phyloP scores from a whole-genome alignment of 2,797 vertebrate species.

The Cuculus canorus region DNA sequence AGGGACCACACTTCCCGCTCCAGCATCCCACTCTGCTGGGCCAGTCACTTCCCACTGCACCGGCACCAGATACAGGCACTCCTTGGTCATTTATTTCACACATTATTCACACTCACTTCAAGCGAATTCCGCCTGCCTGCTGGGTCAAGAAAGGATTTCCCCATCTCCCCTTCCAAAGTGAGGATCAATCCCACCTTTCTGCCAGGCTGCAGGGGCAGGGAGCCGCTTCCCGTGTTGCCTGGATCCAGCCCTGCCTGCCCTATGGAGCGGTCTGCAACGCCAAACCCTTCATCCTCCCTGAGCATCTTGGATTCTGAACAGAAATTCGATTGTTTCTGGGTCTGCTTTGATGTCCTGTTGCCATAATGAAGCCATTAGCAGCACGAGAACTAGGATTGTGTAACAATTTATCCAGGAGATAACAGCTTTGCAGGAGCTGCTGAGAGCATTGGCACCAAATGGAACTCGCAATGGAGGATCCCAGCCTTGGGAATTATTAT shows the following conservation, averaged over 20 bases:
- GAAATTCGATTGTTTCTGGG: slow-evolving; percentile 1
- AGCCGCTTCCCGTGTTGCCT: neutral
- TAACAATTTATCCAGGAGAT: neutral
- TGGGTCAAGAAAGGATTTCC: neutral
- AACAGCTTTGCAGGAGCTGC: neutral
- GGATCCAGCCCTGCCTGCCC: neutral
- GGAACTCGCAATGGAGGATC: neutral
- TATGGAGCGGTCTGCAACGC: neutral
- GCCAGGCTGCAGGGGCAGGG: neutral
- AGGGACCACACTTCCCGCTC: rapidly evolving
- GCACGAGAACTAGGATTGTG: slow-evolving; percentile 22
- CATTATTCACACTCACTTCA: neutral
- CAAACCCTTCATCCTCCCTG: neutral
- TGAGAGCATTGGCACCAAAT: neutral
- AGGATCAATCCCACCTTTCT: neutral
- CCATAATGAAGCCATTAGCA: neutral
- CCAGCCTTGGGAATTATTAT: neutral
- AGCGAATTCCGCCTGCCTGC: neutral
- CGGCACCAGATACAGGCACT: neutral
- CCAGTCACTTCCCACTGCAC: neutral
- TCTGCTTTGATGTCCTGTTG: neutral
- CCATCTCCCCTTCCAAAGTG: neutral
- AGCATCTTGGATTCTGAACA: neutral
- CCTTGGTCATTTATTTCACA: neutral
- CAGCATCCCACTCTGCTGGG: rapidly evolving